Base-by-base conservation (phyloP, 2,113 vertebrate species). In the Plecturocebus donacophilus region DNA sequence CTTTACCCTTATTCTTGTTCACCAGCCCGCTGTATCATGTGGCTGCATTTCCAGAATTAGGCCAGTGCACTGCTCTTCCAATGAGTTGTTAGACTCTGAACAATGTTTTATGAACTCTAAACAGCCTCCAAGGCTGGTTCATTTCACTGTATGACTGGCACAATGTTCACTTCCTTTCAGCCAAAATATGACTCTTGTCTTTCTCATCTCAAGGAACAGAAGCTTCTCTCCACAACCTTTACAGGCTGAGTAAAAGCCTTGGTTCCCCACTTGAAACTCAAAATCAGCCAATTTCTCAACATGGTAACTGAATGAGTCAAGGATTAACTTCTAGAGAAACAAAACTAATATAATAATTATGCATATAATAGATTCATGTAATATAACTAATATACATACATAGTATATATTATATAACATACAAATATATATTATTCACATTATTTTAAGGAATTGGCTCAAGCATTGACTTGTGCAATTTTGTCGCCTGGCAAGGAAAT, bases 11-110 rank as follows among this genome's bases (percentile, higher is more conserved):
- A 3, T n/a, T 61, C 10, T 64, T 3, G 11, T 4, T 52, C 19
- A 42, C 7, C 11, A 40, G 2, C 30, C 2, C 12, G 35, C 2
- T 27, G 40, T 8, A 38, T 54, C 11, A 14, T 10, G 0, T 4
- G 13, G 11, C 17, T 27, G 3, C 1, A 0, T 0, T 13, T 14
- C 7, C 14, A 76, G 5, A 54, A 2, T 38, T 12, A 21, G 30
- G 19, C 1, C 2, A 2, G 17, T 20, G 30, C 3, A 30, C 7
- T 21, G 8, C 5, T 21, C 19, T 71, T 35, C 13, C n/a, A 25
- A 11, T 6, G 35, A 20, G 10, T 11, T 13, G 6, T 8, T 7
- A 25, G 4, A 11, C 8, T 21, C 0, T 13, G 7, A 58, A 6
- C 19, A 2, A 23, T 1, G 0, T 32, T 12, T 40, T 19, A 42